Conservation (phyloP, 2,113 vertebrate species). For the Morone saxatilis region DNA sequence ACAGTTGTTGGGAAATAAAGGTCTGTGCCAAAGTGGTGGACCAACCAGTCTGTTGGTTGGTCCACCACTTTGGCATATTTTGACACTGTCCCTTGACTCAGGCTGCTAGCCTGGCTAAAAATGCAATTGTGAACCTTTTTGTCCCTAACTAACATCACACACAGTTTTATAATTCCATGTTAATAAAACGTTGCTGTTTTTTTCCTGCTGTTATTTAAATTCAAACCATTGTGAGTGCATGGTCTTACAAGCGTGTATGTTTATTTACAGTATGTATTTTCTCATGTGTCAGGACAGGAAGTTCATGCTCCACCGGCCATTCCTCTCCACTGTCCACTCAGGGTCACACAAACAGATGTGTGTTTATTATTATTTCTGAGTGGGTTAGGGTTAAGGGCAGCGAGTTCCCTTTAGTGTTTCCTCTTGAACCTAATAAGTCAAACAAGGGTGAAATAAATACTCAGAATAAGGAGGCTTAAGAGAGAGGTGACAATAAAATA, state of each 20-base stretch:
- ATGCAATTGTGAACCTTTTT: neutral
- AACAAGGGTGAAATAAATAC: constrained; percentile 15
- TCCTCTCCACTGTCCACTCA: constrained; percentile 43
- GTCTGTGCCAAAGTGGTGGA: no score
- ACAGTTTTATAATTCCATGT: neutral
- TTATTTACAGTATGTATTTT: constrained; percentile 53
- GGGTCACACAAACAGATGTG: constrained; percentile 64
- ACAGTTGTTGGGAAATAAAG: no score
- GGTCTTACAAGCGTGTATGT: constrained; percentile 2
- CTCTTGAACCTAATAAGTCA: constrained; percentile 25
- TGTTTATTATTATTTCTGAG: constrained; percentile 59
- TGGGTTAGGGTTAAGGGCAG: constrained; percentile 27
- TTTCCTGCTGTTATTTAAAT: neutral
- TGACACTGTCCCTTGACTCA: no score
- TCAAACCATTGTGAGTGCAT: neutral
- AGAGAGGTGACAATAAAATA: neutral
- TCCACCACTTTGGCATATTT: no score
- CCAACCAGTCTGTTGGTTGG: no score
- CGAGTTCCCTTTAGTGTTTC: constrained; percentile 49
- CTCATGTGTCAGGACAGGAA: constrained; percentile 70
- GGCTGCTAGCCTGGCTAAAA: no score
- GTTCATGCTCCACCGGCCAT: constrained; percentile 54
- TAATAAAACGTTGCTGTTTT: no score
- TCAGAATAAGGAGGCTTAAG: neutral
- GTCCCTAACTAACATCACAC: neutral